phyloP scores from a whole-genome alignment of 2,113 vertebrate species.

The Deroptyus accipitrinus region DNA sequence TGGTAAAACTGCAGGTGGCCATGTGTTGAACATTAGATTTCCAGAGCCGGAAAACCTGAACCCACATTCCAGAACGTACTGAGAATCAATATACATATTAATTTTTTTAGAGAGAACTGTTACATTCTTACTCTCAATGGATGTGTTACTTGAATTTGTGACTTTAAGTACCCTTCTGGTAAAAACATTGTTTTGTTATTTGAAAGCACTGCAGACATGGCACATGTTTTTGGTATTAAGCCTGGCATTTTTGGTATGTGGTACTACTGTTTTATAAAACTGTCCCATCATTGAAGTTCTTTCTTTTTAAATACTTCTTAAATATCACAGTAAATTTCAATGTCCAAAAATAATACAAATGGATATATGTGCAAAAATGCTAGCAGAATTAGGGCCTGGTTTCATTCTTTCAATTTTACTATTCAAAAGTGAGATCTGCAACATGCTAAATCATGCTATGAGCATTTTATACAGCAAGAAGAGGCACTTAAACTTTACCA shows the following conservation, averaged over 20 bases:
- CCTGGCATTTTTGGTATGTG: not conserved
- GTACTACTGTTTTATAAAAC: not conserved
- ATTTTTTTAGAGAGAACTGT: slow-evolving; percentile 24
- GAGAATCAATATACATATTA: slow-evolving; percentile 39
- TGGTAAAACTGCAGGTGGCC: slow-evolving; percentile 25
- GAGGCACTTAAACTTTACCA: not conserved
- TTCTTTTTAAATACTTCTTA: not conserved
- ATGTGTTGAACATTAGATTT: slow-evolving; percentile 45
- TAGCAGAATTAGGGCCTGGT: not conserved
- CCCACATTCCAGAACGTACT: slow-evolving; percentile 35
- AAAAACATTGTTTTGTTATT: slow-evolving; percentile 6
- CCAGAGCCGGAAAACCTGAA: slow-evolving; percentile 28
- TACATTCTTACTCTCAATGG: not conserved
- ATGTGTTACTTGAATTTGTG: not conserved
- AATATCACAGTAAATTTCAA: not conserved
- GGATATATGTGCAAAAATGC: not conserved
- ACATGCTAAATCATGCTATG: not conserved
- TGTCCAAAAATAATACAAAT: not conserved
- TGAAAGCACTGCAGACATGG: slow-evolving; percentile 13
- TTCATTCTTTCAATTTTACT: not conserved
- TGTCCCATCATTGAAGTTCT: not conserved
- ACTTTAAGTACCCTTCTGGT: not conserved
- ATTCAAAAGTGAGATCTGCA: fast-evolving
- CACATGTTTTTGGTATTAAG: not conserved
- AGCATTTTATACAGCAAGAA: not conserved